A percentile compares a stretch with the other conserved stretches of the same genome.
Conservation (phyloP, 2,888 invertebrate species). For the Oxytorus armatus region DNA sequence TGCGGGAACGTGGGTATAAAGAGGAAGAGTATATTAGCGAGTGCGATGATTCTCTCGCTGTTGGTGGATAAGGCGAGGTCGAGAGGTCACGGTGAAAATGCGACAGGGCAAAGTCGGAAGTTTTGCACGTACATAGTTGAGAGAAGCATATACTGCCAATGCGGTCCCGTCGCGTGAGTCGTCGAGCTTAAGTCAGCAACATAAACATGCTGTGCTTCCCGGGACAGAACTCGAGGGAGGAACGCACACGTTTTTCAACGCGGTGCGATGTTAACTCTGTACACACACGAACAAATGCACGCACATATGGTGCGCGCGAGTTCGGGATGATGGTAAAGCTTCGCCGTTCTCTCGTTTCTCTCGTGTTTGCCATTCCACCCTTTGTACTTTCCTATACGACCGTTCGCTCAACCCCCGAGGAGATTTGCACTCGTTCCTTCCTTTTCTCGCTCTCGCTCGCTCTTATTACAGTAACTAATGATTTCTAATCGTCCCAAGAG, state of each 20-base stretch:
- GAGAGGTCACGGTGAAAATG: slow-evolving; percentile 56
- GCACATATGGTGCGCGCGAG: not conserved
- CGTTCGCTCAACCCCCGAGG: slow-evolving; percentile 25
- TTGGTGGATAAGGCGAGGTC: slow-evolving; percentile 50
- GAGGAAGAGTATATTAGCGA: slow-evolving; percentile 44
- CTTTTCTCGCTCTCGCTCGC: slow-evolving; percentile 2
- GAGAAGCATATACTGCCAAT: slow-evolving; percentile 16
- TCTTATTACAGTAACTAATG: slow-evolving; percentile 53
- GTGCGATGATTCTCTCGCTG: slow-evolving; percentile 39
- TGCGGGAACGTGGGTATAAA: slow-evolving; percentile 15
- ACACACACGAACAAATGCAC: slow-evolving; percentile 4
- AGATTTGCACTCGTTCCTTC: slow-evolving; percentile 22
- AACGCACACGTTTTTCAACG: slow-evolving; percentile 47
- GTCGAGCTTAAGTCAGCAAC: slow-evolving; percentile 68
- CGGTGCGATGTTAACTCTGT: slow-evolving; percentile 38
- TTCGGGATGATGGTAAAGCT: slow-evolving; percentile 42
- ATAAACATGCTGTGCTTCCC: slow-evolving; percentile 67
- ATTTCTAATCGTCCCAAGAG: slow-evolving; percentile 59
- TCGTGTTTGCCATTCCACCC: slow-evolving; percentile 63
- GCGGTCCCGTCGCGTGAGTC: slow-evolving; percentile 68
- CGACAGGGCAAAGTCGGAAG: slow-evolving; percentile 45
- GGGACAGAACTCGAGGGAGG: slow-evolving; percentile 58
- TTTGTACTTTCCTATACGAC: slow-evolving; percentile 52
- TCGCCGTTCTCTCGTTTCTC: slow-evolving; percentile 42
- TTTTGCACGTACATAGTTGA: slow-evolving; percentile 30